Evolutionary conservation across 2,113 vertebrate species (phyloP).

Genomic region (Myiozetetes cayanensis): DNA sequence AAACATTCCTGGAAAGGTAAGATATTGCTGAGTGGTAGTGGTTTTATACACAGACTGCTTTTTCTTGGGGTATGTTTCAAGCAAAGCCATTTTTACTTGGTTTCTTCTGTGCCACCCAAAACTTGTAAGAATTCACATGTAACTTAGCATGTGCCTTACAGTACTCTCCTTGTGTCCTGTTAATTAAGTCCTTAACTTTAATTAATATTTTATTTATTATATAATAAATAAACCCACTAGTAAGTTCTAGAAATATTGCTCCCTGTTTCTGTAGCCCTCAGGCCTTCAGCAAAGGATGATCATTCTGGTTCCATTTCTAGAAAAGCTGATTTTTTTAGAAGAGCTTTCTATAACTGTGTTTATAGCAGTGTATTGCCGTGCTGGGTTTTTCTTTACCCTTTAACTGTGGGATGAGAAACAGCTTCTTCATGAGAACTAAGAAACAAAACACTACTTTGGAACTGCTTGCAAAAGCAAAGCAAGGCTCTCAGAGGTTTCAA

Average conservation of each 20-base stretch:
- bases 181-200: not conserved
- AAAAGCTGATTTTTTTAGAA: not conserved
- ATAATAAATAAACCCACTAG: not conserved
- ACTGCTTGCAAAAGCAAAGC: not conserved
- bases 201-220: not conserved
- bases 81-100: not conserved
- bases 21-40: not conserved
- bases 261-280: accelerated
- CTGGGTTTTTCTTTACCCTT: not conserved
- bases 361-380: not conserved
- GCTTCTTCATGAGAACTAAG: not conserved
- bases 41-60: not conserved
- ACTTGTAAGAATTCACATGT: not conserved
- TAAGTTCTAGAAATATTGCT: not conserved
- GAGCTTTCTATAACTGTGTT: not conserved
- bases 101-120: not conserved
- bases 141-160: not conserved
- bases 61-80: not conserved
- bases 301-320: not conserved
- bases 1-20: not conserved
- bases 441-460: not conserved
- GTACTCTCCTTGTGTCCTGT: not conserved
- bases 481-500: not conserved
- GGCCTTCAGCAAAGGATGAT: not conserved
- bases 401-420: not conserved